These are phyloP conservation scores for Acleris holmiana DNA, from an alignment of 2,888 invertebrate genomes.

Conservation along the genomic window DNA sequence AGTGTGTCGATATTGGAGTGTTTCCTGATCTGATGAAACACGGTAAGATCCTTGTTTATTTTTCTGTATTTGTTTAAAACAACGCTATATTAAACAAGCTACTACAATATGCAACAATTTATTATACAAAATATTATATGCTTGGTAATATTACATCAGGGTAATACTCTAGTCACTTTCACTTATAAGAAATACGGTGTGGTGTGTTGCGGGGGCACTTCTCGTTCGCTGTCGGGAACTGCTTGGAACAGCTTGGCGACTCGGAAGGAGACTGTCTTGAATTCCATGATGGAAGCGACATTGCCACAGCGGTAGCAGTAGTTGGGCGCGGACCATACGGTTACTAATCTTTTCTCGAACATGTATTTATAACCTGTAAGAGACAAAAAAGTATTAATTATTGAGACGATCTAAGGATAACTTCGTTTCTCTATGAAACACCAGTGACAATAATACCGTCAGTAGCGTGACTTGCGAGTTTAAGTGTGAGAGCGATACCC, in stretches of 20 bases:
- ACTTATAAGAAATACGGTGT: constrained; percentile 98
- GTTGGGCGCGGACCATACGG: constrained; percentile 99
- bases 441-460: too few species aligned
- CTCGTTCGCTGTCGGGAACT: constrained; percentile 96
- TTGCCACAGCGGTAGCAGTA: constrained; percentile 99
- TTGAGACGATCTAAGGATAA: background rate
- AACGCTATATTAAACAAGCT: constrained; percentile 23
- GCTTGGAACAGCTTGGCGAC: constrained; percentile 96
- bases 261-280: constrained; percentile 90
- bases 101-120: constrained; percentile 65
- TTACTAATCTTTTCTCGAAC: constrained; percentile 98
- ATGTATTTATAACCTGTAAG: constrained; percentile 97
- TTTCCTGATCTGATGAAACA: too few species aligned
- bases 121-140: constrained; percentile 57
- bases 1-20: too few species aligned
- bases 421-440: too few species aligned
- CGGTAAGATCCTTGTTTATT: too few species aligned
- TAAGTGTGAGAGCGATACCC: too few species aligned
- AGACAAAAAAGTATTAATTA: background rate
- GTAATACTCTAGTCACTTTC: constrained; percentile 49
- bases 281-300: constrained; percentile 97
- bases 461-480: too few species aligned
- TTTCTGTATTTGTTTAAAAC: background rate
- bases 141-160: constrained; percentile 13
- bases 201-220: constrained; percentile 95